Base-by-base conservation (phyloP, 2,797 vertebrate species). In the Sciurus carolinensis region DNA sequence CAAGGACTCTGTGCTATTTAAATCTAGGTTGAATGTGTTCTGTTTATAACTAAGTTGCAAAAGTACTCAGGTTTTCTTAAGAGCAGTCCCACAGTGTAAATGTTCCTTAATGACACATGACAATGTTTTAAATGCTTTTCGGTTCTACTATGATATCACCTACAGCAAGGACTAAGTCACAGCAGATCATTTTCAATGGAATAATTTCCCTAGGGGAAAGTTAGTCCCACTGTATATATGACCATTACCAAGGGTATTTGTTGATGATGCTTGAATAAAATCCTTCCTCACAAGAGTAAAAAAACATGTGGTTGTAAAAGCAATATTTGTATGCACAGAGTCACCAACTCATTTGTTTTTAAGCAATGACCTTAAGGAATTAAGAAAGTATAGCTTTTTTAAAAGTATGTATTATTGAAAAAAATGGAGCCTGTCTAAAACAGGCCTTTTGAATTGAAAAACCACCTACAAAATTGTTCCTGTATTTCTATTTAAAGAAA, bases 191-290 rank as follows among this genome's bases (percentile, higher is more conserved):
- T 96, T 94, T 87, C 71, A 93, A 52, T 54, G 71, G 14, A 67
- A 75, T 89, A 59, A 69, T 11, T 24, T 94, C 84, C 17, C 28
- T 50, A 64, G 76, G 93, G 75, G 57, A 81, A 97, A 96, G 82
- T 44, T 88, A 92, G 52, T 52, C n/a, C 42, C 62, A 44, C 26
- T 81, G 20, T 44, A 80, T 57, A 44, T 11, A 42, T 12, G 44
- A 72, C 54, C 82, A 73, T 80, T 93, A 92, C 52, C 26, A 92
- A 83, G 3, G 24, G 36, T 57, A 59, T 84, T 89, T 93, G 59
- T 86, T 83, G 42, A 28, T 79, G 54, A 14, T 90, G 11, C 7
- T 94, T 89, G 75, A 94, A 79, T 82, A 87, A 85, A 81, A 33
- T 14, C 10, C 75, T 90, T 93, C 64, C 47, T 89, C 54, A 54